These are phyloP conservation scores for Australoheros facetus DNA, from an alignment of 2,797 vertebrate genomes.

Conservation along the genomic window DNA sequence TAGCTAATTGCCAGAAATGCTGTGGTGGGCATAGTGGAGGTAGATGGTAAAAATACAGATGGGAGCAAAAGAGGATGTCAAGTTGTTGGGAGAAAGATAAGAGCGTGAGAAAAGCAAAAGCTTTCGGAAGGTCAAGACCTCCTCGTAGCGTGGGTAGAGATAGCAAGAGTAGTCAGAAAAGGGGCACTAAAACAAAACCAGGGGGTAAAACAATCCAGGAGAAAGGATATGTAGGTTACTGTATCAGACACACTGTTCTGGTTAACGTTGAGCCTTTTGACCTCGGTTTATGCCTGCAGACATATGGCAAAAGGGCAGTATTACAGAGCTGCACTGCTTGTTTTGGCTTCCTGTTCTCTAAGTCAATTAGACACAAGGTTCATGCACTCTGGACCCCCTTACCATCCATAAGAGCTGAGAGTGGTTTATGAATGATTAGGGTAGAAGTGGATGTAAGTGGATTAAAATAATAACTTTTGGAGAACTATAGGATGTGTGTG, in stretches of 20 bases:
- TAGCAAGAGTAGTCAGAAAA: constrained; percentile 20
- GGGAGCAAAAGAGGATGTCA: constrained; percentile 13
- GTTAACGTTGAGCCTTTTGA: constrained; percentile 36
- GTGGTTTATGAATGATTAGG: constrained; percentile 11
- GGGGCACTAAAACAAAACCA: constrained; percentile 4
- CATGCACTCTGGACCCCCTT: constrained; percentile 26
- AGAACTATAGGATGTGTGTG: background rate
- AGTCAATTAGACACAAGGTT: constrained; percentile 37
- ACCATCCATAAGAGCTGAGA: background rate
- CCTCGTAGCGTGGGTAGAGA: constrained; percentile 19
- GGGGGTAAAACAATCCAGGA: constrained; percentile 28
- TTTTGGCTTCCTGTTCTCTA: constrained; percentile 50
- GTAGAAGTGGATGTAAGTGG: background rate
- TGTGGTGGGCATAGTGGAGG: background rate
- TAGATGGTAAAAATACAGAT: background rate
- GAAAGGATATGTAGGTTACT: constrained; percentile 21
- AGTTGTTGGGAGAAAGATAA: background rate
- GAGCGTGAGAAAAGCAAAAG: constrained; percentile 19
- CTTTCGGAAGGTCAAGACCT: constrained; percentile 41
- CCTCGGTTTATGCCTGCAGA: constrained; percentile 54
- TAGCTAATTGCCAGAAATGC: background rate
- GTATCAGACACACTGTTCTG: constrained; percentile 52
- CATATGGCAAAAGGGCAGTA: constrained; percentile 25
- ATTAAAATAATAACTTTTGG: background rate
- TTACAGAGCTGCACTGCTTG: constrained; percentile 36